Evolutionary conservation across 2,888 invertebrate genomes (phyloP).

Genomic region (Priocnemis perturbator): DNA sequence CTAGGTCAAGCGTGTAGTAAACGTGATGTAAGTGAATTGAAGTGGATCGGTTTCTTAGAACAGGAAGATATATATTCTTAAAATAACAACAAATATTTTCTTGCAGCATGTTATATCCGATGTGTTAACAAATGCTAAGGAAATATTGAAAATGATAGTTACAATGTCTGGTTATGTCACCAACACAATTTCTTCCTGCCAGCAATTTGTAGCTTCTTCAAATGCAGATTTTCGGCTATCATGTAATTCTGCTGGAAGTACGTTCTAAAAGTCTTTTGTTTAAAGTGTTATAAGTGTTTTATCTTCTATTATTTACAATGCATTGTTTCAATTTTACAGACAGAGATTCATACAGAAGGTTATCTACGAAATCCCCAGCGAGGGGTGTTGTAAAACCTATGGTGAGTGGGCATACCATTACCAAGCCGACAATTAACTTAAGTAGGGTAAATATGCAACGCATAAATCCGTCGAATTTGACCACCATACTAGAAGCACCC

Average conservation of each 20-base stretch:
- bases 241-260: constrained; percentile 28
- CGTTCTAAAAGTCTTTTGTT: neutral
- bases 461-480: constrained; percentile 61
- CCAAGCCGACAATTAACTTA: constrained; percentile 71
- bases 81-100: neutral
- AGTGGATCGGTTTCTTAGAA: neutral
- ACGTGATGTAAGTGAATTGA: constrained; percentile 58
- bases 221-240: neutral
- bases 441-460: constrained; percentile 69
- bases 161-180: constrained; percentile 59
- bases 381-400: constrained; percentile 72
- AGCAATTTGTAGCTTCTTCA: constrained; percentile 49
- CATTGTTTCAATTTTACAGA: constrained; percentile 34
- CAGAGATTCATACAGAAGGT: constrained; percentile 57
- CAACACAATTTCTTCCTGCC: constrained; percentile 63
- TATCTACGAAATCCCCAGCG: constrained; percentile 67
- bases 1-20: constrained; percentile 57
- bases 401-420: constrained; percentile 72
- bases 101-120: constrained; percentile 60
- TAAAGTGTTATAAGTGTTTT: neutral
- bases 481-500: constrained; percentile 63
- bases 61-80: too few species aligned
- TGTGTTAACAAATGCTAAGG: constrained; percentile 61
- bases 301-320: neutral
- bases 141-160: constrained; percentile 61